A percentile compares a stretch with the other conserved stretches of the same genome.
Conservation (phyloP, 2,888 invertebrate genomes). For the Cephus pulcher region DNA sequence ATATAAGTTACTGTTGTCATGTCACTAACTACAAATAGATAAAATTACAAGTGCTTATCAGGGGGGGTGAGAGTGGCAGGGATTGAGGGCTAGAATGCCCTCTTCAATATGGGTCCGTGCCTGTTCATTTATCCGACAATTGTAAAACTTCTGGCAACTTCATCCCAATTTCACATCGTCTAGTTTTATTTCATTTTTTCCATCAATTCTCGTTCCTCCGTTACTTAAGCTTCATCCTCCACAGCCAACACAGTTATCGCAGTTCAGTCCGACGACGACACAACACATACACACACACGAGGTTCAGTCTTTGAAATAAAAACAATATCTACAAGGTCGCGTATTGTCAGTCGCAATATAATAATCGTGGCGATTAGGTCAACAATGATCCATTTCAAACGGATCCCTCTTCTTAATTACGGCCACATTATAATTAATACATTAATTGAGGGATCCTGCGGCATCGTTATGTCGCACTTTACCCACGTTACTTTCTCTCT, state of each 20-base stretch:
- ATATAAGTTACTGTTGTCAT: constrained; percentile 60
- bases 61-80: constrained; percentile 23
- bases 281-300: constrained; percentile 39
- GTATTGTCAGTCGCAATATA: constrained; percentile 52
- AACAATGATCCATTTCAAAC: background rate
- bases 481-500: background rate
- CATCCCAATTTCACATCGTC: background rate
- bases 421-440: background rate
- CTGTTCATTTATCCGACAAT: background rate
- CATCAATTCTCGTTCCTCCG: background rate
- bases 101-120: background rate
- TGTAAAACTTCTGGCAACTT: background rate
- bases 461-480: background rate
- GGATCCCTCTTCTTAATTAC: background rate
- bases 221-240: background rate
- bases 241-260: constrained; percentile 12
- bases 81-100: background rate
- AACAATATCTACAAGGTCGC: constrained; percentile 52
- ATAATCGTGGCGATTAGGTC: constrained; percentile 23
- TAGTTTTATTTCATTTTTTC: background rate
- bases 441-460: background rate
- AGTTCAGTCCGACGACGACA: background rate
- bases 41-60: constrained; percentile 54
- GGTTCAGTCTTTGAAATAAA: constrained; percentile 59
- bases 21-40: constrained; percentile 59